Percentiles rank a stretch among this genome's conserved stretches.
These are phyloP conservation scores for Hesperia comma DNA, from an alignment of 2,888 invertebrate genomes.

Conservation along the genomic window DNA sequence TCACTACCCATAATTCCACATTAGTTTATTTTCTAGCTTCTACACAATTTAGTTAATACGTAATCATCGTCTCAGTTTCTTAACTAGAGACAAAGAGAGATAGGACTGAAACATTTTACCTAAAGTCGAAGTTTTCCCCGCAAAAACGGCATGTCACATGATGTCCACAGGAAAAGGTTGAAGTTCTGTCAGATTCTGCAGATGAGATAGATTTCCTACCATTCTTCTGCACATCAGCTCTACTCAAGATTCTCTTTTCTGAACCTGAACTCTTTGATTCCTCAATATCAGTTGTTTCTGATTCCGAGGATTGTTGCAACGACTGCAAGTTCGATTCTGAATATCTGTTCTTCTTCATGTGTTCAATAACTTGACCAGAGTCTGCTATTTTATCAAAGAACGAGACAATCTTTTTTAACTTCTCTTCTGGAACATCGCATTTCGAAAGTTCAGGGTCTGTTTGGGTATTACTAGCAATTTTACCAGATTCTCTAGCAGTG, in stretches of 20 bases:
- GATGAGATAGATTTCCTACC: constrained; percentile 44
- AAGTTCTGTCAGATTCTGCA: constrained; percentile 48
- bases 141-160: constrained; percentile 59
- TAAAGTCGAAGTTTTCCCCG: constrained; percentile 62
- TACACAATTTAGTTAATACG: too few species aligned
- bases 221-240: constrained; percentile 50
- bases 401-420: constrained; percentile 73
- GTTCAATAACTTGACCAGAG: constrained; percentile 56
- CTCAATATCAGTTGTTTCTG: constrained; percentile 2
- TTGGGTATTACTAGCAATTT: constrained; percentile 61
- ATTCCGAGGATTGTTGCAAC: constrained; percentile 41
- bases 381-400: constrained; percentile 72
- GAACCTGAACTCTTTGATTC: constrained; percentile 38
- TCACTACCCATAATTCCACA: too few species aligned
- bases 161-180: constrained; percentile 40
- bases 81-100: too few species aligned
- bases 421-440: constrained; percentile 61
- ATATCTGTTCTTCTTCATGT: constrained; percentile 56
- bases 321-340: constrained; percentile 57
- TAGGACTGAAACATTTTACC: constrained; percentile 46
- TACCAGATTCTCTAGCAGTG: constrained; percentile 43
- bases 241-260: constrained; percentile 54
- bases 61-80: too few species aligned
- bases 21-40: too few species aligned
- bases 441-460: constrained; percentile 59